These are phyloP conservation scores for Eupristina koningsbergeri DNA, from an alignment of 1,140 invertebrate species.

Conservation along the genomic window DNA sequence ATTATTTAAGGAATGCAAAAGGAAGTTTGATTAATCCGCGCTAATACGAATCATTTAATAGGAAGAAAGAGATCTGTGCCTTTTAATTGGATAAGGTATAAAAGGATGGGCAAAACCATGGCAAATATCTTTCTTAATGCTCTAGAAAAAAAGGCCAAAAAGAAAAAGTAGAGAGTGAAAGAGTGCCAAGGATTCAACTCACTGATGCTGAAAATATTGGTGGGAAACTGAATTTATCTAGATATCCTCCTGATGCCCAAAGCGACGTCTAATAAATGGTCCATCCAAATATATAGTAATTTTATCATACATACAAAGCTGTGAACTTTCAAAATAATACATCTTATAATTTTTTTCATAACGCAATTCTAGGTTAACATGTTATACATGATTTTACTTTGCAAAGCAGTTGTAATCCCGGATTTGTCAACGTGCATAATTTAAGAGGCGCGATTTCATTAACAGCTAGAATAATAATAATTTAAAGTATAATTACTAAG, in stretches of 20 bases:
- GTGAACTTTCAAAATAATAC: neutral
- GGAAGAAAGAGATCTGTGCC: neutral
- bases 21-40: neutral
- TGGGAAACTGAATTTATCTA: neutral
- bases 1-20: neutral
- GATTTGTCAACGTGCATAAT: neutral
- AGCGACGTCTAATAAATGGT: neutral
- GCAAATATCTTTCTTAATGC: neutral
- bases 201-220: neutral
- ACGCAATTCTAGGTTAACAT: neutral
- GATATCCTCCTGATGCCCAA: neutral
- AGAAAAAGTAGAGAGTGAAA: neutral
- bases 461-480: too few relatives aligned
- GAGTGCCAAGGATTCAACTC: neutral
- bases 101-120: neutral
- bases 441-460: too few relatives aligned
- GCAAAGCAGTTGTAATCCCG: too few relatives aligned
- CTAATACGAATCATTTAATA: neutral
- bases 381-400: too few relatives aligned
- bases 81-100: neutral
- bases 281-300: neutral
- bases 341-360: neutral
- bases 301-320: neutral
- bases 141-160: neutral
- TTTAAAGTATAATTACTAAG: too few relatives aligned